phyloP scores from a whole-genome alignment of 2,888 invertebrate species.

The Drosophila anceps region DNA sequence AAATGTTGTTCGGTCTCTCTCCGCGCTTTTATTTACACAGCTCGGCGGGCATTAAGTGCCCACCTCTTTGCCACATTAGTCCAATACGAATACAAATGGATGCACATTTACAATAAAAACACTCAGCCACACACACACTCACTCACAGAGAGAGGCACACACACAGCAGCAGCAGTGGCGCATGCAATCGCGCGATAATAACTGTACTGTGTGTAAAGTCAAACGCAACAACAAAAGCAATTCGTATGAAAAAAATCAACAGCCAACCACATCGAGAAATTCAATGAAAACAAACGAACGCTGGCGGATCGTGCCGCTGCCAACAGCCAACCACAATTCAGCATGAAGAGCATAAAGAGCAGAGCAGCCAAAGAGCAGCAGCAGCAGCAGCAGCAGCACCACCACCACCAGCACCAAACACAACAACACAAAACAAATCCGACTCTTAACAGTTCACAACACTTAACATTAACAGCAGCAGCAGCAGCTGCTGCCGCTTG shows the following conservation, averaged over 20 bases:
- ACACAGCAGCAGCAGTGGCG: conserved; percentile 25
- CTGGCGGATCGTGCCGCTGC: conserved; percentile 64
- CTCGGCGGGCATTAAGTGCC: conserved; percentile 71
- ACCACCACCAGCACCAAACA: conserved; percentile 24
- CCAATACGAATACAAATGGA: conserved; percentile 76
- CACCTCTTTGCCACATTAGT: conserved; percentile 78
- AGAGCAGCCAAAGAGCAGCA: conserved; percentile 33
- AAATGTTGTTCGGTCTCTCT: conserved; percentile 46
- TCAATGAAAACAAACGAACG: conserved; percentile 78
- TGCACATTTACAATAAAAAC: conserved; percentile 75
- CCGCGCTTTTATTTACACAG: conserved; percentile 71
- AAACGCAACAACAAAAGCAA: conserved; percentile 50
- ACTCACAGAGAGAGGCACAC: conserved; percentile 2
- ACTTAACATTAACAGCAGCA: conserved; percentile 61
- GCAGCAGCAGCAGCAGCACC: conserved; percentile 23
- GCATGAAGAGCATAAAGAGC: conserved; percentile 55
- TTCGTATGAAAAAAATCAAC: conserved; percentile 59
- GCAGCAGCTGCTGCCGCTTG: conserved; percentile 64
- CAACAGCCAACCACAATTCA: conserved; percentile 76
- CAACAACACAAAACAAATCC: conserved; percentile 31
- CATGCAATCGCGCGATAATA: conserved; percentile 67
- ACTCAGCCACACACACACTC: conserved; percentile 36
- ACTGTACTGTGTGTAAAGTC: conserved; percentile 79
- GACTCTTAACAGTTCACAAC: conserved; percentile 58
- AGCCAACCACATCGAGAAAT: conserved; percentile 77